A percentile compares a stretch with the other conserved stretches of the same genome.
These are phyloP conservation scores for Apodemia mormo DNA, from an alignment of 2,888 invertebrate genomes.

Conservation along the genomic window DNA sequence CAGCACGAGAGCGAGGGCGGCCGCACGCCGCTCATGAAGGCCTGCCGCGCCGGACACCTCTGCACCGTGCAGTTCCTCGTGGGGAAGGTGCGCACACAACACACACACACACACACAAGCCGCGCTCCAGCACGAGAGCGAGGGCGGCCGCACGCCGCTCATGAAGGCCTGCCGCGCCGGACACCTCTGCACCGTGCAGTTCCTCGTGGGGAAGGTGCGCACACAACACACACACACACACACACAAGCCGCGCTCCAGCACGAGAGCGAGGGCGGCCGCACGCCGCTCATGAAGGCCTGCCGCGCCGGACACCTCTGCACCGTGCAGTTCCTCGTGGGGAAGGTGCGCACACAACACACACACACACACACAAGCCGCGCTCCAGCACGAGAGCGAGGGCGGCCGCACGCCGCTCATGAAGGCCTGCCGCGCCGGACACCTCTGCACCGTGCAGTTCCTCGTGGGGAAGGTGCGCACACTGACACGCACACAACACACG, in stretches of 20 bases:
- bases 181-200: too few relatives aligned
- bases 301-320: conserved; percentile 96
- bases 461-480: too few relatives aligned
- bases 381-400: too few relatives aligned
- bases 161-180: too few relatives aligned
- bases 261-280: conserved; percentile 97
- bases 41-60: conserved; percentile 96
- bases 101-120: background rate
- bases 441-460: too few relatives aligned
- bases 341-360: conserved; percentile 78
- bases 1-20: conserved; percentile 99
- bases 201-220: too few relatives aligned
- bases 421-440: too few relatives aligned
- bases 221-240: too few relatives aligned
- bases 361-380: background rate
- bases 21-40: conserved; percentile 98
- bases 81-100: conserved; percentile 83
- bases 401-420: too few relatives aligned
- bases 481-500: too few relatives aligned
- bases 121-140: too few relatives aligned
- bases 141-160: too few relatives aligned
- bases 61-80: conserved; percentile 98
- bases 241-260: conserved; percentile 91
- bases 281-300: conserved; percentile 99
- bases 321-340: conserved; percentile 96